These are phyloP conservation scores for Melopsittacus undulatus DNA, from an alignment of 2,797 vertebrate species.

Conservation along the genomic window DNA sequence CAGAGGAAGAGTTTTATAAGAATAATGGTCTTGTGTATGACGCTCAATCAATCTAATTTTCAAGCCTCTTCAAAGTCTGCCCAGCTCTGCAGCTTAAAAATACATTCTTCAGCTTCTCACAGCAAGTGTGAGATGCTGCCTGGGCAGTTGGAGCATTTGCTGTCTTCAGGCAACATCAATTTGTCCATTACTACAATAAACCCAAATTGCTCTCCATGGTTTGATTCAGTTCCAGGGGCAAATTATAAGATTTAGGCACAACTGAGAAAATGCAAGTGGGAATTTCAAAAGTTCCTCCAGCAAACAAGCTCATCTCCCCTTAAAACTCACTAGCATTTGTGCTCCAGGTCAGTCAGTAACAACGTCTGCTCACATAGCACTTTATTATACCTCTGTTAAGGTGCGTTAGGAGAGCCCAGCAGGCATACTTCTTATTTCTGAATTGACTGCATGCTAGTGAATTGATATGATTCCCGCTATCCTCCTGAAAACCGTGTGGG, in stretches of 20 bases:
- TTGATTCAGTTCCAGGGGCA: constrained; percentile 59
- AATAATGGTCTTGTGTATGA: constrained; percentile 18
- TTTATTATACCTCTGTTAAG: constrained; percentile 40
- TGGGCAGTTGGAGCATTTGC: constrained; percentile 31
- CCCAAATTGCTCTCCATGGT: background rate
- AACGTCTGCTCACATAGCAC: background rate
- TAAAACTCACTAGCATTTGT: background rate
- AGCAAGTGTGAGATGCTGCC: constrained; percentile 28
- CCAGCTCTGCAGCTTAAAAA: constrained; percentile 27
- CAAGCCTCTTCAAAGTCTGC: constrained; percentile 33
- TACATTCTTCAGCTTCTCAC: constrained; percentile 30
- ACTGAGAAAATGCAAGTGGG: constrained; percentile 38
- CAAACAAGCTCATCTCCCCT: background rate
- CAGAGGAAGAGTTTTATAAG: background rate
- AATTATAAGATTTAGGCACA: constrained; percentile 47
- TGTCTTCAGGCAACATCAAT: constrained; percentile 57
- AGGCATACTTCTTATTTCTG: constrained; percentile 38
- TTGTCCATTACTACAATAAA: constrained; percentile 41
- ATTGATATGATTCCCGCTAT: constrained; percentile 15
- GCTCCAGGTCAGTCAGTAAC: constrained; percentile 27
- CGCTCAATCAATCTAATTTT: constrained; percentile 45
- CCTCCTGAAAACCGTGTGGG: background rate
- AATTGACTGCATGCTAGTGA: constrained; percentile 27
- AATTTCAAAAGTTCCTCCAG: constrained; percentile 36
- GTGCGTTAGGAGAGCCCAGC: constrained; percentile 1